Evolutionary conservation across 2,113 vertebrate species (phyloP), one percentile per base, ranked within the genome.

Genomic region (Axis porcinus): DNA sequence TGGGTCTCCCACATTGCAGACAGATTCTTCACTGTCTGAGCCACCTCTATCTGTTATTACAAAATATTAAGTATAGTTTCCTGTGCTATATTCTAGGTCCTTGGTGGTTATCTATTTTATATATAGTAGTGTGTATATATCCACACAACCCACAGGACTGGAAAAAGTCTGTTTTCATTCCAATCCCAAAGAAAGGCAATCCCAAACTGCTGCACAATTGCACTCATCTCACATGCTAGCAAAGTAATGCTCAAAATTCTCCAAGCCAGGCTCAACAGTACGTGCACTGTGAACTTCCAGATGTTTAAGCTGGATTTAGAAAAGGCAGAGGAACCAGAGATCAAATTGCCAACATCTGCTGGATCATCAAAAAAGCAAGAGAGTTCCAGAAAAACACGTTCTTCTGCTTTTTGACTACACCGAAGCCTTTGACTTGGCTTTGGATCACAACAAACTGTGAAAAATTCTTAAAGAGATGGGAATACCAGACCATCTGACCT

Each of bases 201-300:
- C 1, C 19, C n/a, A 70, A 1, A 70, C n/a, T 40, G 12, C 10
- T 0, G 5, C 19, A 40, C 67, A 70, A 12, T 6, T 70, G n/a
- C 21, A 70, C 19, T 70, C n/a, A 70, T 70, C 67, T 70, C 9
- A 2, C n/a, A 70, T 0, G 10, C 67, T 23, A 40, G 67, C n/a
- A 36, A 70, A 70, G 67, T 23, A 40, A 70, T 70, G 67, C n/a
- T 40, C n/a, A 40, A 70, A 70, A 40, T 40, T 40, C 67, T 70
- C 67, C n/a, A 70, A 40, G 17, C 10, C 67, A 40, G 19, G 67
- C 19, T 70, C 67, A 70, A 40, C 10, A 40, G n/a, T 23, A 70
- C 23, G 19, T 40, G n/a, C 9, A 70, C 67, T 0, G 1, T 40
- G 67, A 70, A 70, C 67, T 70, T 70, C 67, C 67, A 70, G 67